Conservation (phyloP, 2,113 vertebrate genomes). For the Zapornia atra region DNA sequence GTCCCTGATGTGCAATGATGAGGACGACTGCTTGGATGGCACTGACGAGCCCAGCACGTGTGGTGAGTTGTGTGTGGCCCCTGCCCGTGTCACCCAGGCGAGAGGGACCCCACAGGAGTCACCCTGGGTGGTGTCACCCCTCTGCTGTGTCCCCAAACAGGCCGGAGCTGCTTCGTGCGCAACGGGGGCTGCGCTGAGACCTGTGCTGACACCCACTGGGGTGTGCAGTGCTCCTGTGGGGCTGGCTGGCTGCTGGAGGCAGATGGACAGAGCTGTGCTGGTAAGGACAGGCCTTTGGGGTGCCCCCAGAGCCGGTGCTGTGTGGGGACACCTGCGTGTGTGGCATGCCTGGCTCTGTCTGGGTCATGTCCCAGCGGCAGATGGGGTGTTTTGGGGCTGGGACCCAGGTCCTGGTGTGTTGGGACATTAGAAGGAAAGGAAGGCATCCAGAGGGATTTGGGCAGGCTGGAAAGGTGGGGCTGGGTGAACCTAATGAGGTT, state of each 20-base stretch:
- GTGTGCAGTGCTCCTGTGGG: constrained; percentile 80
- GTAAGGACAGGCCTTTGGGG: constrained; percentile 56
- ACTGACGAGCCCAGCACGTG: constrained; percentile 68
- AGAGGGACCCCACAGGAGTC: accelerated
- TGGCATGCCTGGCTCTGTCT: accelerated
- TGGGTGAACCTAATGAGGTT: too few species aligned
- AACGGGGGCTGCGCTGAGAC: constrained; percentile 84
- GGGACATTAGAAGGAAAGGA: too few species aligned
- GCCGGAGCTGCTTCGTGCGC: constrained; percentile 77
- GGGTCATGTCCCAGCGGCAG: background rate
- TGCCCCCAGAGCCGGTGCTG: accelerated
- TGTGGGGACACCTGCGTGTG: accelerated
- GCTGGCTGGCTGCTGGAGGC: constrained; percentile 78
- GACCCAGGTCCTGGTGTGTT: background rate
- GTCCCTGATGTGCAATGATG: constrained; percentile 69
- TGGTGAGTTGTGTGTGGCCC: background rate
- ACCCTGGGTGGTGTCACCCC: background rate
- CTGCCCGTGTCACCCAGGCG: accelerated
- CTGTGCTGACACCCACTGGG: constrained; percentile 80
- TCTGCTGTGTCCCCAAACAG: constrained; percentile 40
- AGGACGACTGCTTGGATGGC: constrained; percentile 70
- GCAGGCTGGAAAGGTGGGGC: too few species aligned
- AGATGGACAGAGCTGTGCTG: constrained; percentile 79
- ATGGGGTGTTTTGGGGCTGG: background rate
- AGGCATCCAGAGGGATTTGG: too few species aligned